Conservation (phyloP, 2,888 invertebrate genomes). For the Notodonta ziczac region DNA sequence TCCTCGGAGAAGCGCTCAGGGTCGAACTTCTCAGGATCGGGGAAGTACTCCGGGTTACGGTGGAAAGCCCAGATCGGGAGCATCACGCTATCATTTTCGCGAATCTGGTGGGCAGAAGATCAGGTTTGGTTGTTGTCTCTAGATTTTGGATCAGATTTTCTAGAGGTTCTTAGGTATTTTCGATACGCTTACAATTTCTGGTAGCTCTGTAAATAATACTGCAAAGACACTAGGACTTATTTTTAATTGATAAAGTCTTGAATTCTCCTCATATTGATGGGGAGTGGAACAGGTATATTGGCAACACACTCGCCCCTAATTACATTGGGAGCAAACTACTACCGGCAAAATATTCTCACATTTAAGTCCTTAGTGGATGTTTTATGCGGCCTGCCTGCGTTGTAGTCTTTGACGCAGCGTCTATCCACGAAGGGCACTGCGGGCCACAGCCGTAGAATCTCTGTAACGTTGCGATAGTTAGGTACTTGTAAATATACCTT, state of each 20-base stretch:
- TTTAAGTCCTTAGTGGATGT: constrained; percentile 52
- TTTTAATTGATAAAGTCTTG: no score
- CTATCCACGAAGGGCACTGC: constrained; percentile 70
- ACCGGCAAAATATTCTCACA: constrained; percentile 42
- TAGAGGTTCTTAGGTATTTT: no score
- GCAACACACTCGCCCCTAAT: no score
- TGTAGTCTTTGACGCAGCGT: constrained; percentile 77
- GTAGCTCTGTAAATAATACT: no score
- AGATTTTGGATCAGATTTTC: no score
- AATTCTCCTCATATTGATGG: no score
- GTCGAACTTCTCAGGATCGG: constrained; percentile 58
- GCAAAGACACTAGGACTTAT: no score
- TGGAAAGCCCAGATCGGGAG: constrained; percentile 39
- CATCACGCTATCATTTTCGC: constrained; percentile 47
- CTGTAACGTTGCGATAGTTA: constrained; percentile 33
- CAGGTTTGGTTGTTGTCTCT: no score
- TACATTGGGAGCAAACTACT: no score
- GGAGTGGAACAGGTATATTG: no score
- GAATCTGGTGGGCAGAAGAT: constrained; percentile 41
- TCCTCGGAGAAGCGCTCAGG: constrained; percentile 61
- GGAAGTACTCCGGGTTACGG: constrained; percentile 51
- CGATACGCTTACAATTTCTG: no score
- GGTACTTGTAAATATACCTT: no score
- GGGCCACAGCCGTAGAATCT: constrained; percentile 76
- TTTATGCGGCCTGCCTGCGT: constrained; percentile 60